These are phyloP conservation scores for Myotis lucifugus DNA, from an alignment of 2,113 vertebrate genomes.

Conservation along the genomic window DNA sequence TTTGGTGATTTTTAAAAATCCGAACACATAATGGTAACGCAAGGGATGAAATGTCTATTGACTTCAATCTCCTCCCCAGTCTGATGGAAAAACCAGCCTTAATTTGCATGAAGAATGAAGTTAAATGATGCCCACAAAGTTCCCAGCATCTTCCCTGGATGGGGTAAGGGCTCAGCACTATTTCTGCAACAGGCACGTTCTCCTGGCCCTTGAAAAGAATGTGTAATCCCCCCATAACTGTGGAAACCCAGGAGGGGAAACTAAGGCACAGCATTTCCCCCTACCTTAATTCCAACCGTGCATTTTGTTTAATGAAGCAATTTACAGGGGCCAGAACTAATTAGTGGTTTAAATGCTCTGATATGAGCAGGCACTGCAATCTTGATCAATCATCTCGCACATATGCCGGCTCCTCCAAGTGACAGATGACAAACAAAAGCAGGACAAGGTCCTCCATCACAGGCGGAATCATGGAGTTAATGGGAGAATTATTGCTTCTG, in stretches of 20 bases:
- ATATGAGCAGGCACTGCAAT: slow-evolving; percentile 81
- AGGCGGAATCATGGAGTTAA: slow-evolving; percentile 86
- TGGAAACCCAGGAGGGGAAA: slow-evolving; percentile 37
- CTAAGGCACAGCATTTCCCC: neutral
- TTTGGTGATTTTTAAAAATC: neutral
- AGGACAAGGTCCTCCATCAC: slow-evolving; percentile 86
- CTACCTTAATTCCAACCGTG: slow-evolving; percentile 24
- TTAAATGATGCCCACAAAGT: neutral
- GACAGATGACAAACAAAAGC: slow-evolving; percentile 90
- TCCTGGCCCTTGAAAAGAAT: neutral
- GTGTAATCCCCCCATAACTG: neutral
- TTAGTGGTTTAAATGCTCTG: slow-evolving; percentile 86
- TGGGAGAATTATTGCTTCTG: slow-evolving; percentile 89
- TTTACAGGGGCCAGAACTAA: slow-evolving; percentile 84
- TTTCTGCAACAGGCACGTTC: neutral
- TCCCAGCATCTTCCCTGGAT: neutral
- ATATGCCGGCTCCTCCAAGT: slow-evolving; percentile 87
- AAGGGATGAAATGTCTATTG: neutral
- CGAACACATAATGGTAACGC: neutral
- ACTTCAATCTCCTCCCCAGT: neutral
- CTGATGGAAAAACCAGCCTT: neutral
- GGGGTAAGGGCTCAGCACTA: neutral
- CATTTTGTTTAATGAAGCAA: slow-evolving; percentile 83
- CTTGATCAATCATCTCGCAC: slow-evolving; percentile 86
- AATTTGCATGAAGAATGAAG: neutral